Evolutionary conservation across 2,888 invertebrate genomes (phyloP).

Genomic region (Dyspetes luteomarginatus): DNA sequence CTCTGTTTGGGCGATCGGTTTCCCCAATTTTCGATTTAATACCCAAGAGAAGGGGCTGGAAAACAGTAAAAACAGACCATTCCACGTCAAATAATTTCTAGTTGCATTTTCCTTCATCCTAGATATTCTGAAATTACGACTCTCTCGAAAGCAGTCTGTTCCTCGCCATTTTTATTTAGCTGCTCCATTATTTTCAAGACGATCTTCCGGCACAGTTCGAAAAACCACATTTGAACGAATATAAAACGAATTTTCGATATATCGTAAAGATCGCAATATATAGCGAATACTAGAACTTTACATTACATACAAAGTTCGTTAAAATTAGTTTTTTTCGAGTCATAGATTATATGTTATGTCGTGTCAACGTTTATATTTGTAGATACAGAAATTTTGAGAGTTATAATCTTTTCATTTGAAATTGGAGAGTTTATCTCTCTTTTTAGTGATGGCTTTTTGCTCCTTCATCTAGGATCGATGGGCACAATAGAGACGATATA

Average conservation of each 20-base stretch:
- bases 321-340: too few relatives aligned
- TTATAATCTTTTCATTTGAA: slow-evolving; percentile 53
- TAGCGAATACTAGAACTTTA: slow-evolving; percentile 30
- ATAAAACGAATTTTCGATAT: not conserved
- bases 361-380: too few relatives aligned
- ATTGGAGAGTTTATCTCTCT: slow-evolving; percentile 6
- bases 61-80: slow-evolving; percentile 58
- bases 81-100: slow-evolving; percentile 54
- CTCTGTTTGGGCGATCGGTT: slow-evolving; percentile 73
- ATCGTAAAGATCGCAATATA: not conserved
- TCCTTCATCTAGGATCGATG: slow-evolving; percentile 52
- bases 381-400: too few relatives aligned
- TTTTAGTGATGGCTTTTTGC: slow-evolving; percentile 19
- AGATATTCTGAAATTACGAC: slow-evolving; percentile 48
- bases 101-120: slow-evolving; percentile 22
- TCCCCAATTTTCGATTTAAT: slow-evolving; percentile 40
- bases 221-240: not conserved
- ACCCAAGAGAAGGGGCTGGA: not conserved
- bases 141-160: slow-evolving; percentile 50
- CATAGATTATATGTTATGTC: too few relatives aligned
- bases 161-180: not conserved
- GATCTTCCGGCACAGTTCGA: not conserved
- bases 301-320: too few relatives aligned
- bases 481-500: not conserved
- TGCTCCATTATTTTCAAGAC: not conserved